Percentiles rank a stretch among this genome's conserved stretches.
Conservation (phyloP, 2,113 vertebrate genomes). For the Sinosuthora webbiana region DNA sequence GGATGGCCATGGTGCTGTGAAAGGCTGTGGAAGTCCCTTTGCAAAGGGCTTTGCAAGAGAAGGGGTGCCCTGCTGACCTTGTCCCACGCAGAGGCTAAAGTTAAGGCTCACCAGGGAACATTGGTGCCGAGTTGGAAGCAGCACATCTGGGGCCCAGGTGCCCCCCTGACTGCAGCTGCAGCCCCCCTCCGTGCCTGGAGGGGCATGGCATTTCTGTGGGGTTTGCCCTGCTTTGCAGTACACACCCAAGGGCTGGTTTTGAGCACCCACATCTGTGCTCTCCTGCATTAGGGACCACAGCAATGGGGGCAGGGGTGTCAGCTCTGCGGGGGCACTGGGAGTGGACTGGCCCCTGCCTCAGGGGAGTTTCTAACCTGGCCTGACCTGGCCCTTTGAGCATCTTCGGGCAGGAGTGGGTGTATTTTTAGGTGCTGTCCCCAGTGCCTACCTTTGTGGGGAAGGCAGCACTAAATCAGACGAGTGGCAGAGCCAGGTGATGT, state of each 20-base stretch:
- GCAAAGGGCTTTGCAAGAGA: not conserved
- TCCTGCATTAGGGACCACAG: not conserved
- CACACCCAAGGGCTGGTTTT: not conserved
- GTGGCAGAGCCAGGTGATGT: not conserved
- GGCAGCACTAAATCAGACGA: not conserved
- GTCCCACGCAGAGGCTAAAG: fast-evolving
- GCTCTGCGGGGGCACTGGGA: fast-evolving
- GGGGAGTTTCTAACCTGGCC: not conserved
- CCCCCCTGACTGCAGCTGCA: fast-evolving
- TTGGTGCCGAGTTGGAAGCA: not conserved
- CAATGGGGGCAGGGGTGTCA: not conserved
- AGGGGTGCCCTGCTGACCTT: not conserved
- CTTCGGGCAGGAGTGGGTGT: not conserved
- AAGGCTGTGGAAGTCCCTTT: not conserved
- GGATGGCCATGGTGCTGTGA: fast-evolving
- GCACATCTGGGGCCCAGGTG: not conserved
- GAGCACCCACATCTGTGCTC: not conserved
- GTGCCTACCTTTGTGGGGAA: not conserved
- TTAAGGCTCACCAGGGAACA: not conserved
- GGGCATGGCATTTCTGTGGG: fast-evolving
- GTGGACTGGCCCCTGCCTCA: fast-evolving
- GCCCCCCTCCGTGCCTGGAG: not conserved
- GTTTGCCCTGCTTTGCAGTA: not conserved
- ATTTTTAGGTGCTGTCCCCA: not conserved
- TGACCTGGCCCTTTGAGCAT: not conserved